Evolutionary conservation across 1,140 invertebrate genomes (phyloP), one percentile per base, ranked within the genome.

Genomic region (Conus ventricosus): DNA sequence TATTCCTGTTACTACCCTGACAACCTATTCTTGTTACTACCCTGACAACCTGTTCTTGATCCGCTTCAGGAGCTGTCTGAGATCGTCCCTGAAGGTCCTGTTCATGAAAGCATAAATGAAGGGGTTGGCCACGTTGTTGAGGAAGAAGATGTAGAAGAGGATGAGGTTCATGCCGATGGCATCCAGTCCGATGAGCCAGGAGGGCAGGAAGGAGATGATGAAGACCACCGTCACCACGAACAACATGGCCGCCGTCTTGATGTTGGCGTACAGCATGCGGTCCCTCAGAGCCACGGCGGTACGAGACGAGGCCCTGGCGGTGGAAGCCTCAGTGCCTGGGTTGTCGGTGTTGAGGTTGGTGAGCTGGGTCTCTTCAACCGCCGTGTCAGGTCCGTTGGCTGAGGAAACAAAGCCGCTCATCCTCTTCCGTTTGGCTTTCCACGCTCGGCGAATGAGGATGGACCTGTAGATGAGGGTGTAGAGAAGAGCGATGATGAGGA

Each of bases 51-150:
- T 57, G 51, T 85, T 87, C 39, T 82, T 81, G 11, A 67, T 86
- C n/a, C 90, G 88, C 88, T 90, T 92, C 27, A 93, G 25, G 10
- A 94, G 89, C 84, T 92, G 91, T 71, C 89, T 87, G 0, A 93
- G 71, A 54, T 94, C 93, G 55, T 93, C 90, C 84, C 93, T 87
- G 86, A 94, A 94, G 11, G 92, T 92, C 51, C 90, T 90, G 87
- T 94, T 94, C 93, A 94, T 94, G 87, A 94, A 94, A 25, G 93
- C 93, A 85, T 94, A 94, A 51, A 94, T 94, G 55, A 94, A 89
- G 11, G 94, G 94, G 88, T 94, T 94, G 1, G 92, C 92, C 2
- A 93, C 92, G 76, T 94, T 93, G 88, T 94, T 93, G 4, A 94
- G 87, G 90, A 93, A 94, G 83, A 93, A 94, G 27, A 93, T 91